Evolutionary conservation across 2,797 vertebrate species (phyloP).

Genomic region (Oophaga sylvatica): DNA sequence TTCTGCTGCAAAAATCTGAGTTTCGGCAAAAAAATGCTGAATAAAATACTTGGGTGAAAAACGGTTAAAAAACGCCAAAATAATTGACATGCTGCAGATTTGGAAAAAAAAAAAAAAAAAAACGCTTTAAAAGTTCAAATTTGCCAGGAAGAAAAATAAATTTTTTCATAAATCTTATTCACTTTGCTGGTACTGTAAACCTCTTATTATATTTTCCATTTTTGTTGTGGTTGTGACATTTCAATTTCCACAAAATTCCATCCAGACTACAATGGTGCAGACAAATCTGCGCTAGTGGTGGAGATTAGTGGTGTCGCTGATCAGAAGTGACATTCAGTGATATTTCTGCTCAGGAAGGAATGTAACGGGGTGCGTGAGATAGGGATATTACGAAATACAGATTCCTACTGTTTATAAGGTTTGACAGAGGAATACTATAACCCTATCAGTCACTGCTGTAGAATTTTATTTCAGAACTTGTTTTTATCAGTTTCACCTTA

Average conservation of each 20-base stretch:
- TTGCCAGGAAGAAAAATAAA: too few species aligned
- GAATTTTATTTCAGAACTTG: too few species aligned
- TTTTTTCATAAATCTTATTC: too few species aligned
- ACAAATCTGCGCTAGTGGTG: neutral
- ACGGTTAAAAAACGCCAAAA: too few species aligned
- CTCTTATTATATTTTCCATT: neutral
- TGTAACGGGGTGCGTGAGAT: conserved; percentile 26
- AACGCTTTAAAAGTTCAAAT: too few species aligned
- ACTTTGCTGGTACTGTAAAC: too few species aligned
- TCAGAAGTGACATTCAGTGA: conserved; percentile 33
- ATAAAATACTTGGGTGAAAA: too few species aligned
- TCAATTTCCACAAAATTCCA: neutral
- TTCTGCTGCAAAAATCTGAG: too few species aligned
- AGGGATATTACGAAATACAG: conserved; percentile 22
- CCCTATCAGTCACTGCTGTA: neutral
- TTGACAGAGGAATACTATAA: neutral
- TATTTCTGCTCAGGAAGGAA: conserved; percentile 46
- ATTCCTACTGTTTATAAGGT: neutral
- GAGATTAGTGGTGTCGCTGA: conserved; percentile 53
- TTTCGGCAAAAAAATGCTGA: too few species aligned
- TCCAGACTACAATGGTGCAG: conserved; percentile 1
- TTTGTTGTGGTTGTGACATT: neutral
- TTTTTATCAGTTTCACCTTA: too few species aligned
- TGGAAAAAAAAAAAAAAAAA: too few species aligned
- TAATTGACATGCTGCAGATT: too few species aligned